Conservation (phyloP, 2,888 invertebrate species). For the Pteria penguin region DNA sequence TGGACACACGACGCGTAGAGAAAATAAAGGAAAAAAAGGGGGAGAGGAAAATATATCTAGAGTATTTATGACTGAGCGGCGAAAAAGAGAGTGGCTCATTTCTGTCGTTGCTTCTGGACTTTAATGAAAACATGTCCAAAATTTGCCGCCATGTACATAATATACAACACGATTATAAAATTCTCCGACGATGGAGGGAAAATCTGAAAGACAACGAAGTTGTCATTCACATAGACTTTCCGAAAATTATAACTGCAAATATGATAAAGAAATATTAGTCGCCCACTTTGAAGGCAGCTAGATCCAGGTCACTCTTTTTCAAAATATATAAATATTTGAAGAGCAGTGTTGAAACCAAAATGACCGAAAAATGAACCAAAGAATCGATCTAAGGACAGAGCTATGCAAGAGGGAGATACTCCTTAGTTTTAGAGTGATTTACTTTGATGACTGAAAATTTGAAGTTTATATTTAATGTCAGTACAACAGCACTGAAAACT, state of each 20-base stretch:
- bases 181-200: neutral
- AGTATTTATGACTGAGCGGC: neutral
- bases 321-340: too few relatives aligned
- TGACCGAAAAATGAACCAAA: too few relatives aligned
- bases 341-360: too few relatives aligned
- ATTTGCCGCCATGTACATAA: neutral
- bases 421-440: too few relatives aligned
- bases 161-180: neutral
- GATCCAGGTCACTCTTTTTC: too few relatives aligned
- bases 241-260: neutral
- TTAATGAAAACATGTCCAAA: neutral
- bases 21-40: neutral
- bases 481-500: too few relatives aligned
- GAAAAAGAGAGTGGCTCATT: conserved; percentile 4
- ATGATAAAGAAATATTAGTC: too few relatives aligned
- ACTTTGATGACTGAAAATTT: too few relatives aligned
- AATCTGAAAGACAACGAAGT: neutral
- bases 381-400: too few relatives aligned
- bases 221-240: neutral
- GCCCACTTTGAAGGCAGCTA: neutral
- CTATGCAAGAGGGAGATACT: too few relatives aligned
- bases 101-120: neutral
- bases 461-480: too few relatives aligned
- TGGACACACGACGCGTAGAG: neutral
- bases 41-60: neutral